Conservation (phyloP, 2,797 vertebrate species). For the Sebastes iracundus region DNA sequence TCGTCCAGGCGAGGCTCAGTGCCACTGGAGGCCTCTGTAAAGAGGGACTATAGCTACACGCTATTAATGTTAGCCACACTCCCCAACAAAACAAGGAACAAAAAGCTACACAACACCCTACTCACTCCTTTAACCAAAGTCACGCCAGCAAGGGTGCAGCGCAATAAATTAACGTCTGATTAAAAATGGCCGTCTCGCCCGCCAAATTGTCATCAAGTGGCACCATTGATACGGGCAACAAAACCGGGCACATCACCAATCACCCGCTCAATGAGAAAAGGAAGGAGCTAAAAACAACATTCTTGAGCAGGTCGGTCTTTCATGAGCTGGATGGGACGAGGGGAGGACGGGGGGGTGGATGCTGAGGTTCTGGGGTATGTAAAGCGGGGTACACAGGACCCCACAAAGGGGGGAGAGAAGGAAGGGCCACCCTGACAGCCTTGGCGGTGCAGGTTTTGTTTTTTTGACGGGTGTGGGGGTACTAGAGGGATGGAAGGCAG, state of each 20-base stretch:
- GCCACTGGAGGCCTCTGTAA: constrained; percentile 55
- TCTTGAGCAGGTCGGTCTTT: constrained; percentile 78
- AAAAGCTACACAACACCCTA: constrained; percentile 77
- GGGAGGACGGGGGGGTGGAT: constrained; percentile 28
- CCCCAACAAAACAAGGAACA: constrained; percentile 78
- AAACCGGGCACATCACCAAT: constrained; percentile 79
- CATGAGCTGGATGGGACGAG: constrained; percentile 55
- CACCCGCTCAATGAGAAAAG: constrained; percentile 75
- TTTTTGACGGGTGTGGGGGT: constrained; percentile 60
- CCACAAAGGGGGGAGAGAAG: constrained; percentile 76
- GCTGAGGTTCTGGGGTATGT: constrained; percentile 72
- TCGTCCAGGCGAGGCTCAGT: constrained; percentile 32
- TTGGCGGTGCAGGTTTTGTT: constrained; percentile 82
- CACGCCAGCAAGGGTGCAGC: constrained; percentile 64
- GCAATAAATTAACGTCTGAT: constrained; percentile 82
- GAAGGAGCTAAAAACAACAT: constrained; percentile 81
- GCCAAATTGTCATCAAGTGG: constrained; percentile 83
- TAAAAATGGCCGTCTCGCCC: constrained; percentile 80
- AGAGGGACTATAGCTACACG: constrained; percentile 70
- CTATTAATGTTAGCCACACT: constrained; percentile 83
- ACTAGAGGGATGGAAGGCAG: constrained; percentile 75
- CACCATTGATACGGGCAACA: constrained; percentile 80
- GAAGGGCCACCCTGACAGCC: constrained; percentile 90
- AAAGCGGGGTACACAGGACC: constrained; percentile 76
- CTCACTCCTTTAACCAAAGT: constrained; percentile 75